phyloP scores from a whole-genome alignment of 2,113 vertebrate species.

The Polyodon spathula region DNA sequence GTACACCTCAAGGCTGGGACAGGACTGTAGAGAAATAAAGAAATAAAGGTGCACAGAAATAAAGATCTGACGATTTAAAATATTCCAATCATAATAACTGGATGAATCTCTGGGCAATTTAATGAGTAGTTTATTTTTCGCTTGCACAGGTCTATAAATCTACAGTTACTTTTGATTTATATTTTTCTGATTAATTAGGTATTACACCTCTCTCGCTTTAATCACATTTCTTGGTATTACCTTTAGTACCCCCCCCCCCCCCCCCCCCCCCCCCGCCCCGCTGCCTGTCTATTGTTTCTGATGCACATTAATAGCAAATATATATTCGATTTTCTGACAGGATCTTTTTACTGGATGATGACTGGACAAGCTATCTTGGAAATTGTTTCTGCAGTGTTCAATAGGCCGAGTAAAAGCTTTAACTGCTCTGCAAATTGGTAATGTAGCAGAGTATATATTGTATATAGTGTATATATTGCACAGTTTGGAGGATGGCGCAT shows the following conservation, averaged over 20 bases:
- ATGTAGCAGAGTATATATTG: no score
- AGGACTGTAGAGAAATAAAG: not conserved
- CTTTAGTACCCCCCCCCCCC: constrained; percentile 22
- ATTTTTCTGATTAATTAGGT: constrained; percentile 45
- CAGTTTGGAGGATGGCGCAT: not conserved
- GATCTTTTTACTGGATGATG: constrained; percentile 58
- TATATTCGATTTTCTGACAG: constrained; percentile 49
- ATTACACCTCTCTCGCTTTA: constrained; percentile 51
- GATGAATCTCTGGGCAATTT: constrained; percentile 38
- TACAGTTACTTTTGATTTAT: constrained; percentile 48
- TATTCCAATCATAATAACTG: constrained; percentile 22
- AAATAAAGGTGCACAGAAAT: constrained; percentile 6
- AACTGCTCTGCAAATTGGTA: constrained; percentile 27
- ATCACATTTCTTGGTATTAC: constrained; percentile 44
- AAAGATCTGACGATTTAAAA: constrained; percentile 10
- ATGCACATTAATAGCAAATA: constrained; percentile 47
- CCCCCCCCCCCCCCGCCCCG: no score
- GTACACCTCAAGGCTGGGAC: constrained; percentile 27
- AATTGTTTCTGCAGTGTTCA: constrained; percentile 32
- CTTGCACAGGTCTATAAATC: constrained; percentile 33
- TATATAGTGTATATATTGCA: not conserved
- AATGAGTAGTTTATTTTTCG: constrained; percentile 51
- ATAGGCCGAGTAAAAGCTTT: constrained; percentile 24
- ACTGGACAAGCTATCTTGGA: no score
- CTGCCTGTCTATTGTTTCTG: constrained; percentile 25